phyloP scores from a whole-genome alignment of 92 coral and sea anemone genomes.

The Palythoa heliodiscus region DNA sequence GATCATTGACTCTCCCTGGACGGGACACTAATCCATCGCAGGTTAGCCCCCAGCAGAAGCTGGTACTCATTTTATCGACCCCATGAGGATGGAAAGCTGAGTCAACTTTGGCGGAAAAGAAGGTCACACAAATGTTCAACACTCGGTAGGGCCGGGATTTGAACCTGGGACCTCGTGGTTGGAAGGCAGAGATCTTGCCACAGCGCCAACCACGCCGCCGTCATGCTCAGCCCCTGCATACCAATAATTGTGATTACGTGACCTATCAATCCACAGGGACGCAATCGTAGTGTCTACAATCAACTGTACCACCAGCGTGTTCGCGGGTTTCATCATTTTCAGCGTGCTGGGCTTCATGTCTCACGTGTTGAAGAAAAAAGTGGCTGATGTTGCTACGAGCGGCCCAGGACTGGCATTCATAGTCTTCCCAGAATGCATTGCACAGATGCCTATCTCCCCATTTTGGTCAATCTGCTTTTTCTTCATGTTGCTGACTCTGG shows the following conservation, averaged over 20 bases:
- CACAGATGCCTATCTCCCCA: slow-evolving; percentile 99
- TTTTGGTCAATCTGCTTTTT: slow-evolving; percentile 96
- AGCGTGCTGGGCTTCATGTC: slow-evolving; percentile 99
- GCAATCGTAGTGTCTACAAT: slow-evolving; percentile 90
- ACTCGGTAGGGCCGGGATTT: too few relatives aligned
- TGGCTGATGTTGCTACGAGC: slow-evolving; percentile 83
- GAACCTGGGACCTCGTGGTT: too few relatives aligned
- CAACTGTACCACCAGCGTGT: slow-evolving; percentile 98
- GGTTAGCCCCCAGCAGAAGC: too few relatives aligned
- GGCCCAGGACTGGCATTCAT: slow-evolving; percentile 99
- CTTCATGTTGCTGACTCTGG: slow-evolving; percentile 96
- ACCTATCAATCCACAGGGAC: slow-evolving; percentile 61
- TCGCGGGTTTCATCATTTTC: slow-evolving; percentile 96
- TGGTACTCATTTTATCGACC: too few relatives aligned
- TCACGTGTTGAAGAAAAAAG: slow-evolving; percentile 86
- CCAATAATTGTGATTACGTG: background rate
- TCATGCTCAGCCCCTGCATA: too few relatives aligned
- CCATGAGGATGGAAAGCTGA: too few relatives aligned
- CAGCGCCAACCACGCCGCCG: too few relatives aligned
- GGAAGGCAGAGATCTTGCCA: too few relatives aligned
- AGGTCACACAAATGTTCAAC: too few relatives aligned
- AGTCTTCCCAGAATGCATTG: slow-evolving; percentile 99
- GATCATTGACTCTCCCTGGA: too few relatives aligned
- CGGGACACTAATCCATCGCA: too few relatives aligned
- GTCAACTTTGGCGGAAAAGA: too few relatives aligned